Evolutionary conservation across 2,797 vertebrate genomes (phyloP), one percentile per base, ranked within the genome.

Genomic region (Meda fulgida): DNA sequence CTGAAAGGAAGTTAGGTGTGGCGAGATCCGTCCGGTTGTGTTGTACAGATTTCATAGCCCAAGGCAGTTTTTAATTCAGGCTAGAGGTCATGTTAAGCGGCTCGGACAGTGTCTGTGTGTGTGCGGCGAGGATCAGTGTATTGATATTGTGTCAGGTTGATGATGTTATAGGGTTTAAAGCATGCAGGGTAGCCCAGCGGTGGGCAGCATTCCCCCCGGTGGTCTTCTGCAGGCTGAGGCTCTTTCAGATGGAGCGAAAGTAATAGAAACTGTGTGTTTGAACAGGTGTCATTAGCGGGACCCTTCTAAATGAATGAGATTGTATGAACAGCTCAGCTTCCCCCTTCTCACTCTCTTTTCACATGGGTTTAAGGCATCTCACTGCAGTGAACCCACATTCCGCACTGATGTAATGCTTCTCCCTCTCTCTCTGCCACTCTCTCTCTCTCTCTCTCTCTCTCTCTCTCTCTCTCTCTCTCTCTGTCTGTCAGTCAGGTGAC

Each of bases 361-460:
- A 90, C 87, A 84, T 86, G 85, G 75, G 80, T 81, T 80, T 88
- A 84, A 90, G 63, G 91, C 91, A 90, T 88, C 86, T 90, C 70
- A 89, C 85, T 87, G 92, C 90, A 92, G 81, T 71, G 92, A 93
- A 93, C 91, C 93, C 93, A 93, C 93, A 95, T 94, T 95, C 94
- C 93, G 73, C 88, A 84, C 88, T 94, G 94, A 94, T 94, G 94
- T 94, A 93, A 95, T 91, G 92, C 90, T 92, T 94, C 93, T 84
- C 72, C 14, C 58, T 75, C 43, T 53, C 82, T 69, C n/a, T 51
- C 23, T 1, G 26, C 34, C 63, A 13, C 71, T n/a, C 70, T 19
- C 34, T 70, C 65, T 26, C 36, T 43, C 36, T 80, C 51, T 65
- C 36, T 40, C n/a, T 80, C 48, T 58, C 43, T 13, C 43, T 43